phyloP scores from a whole-genome alignment of 2,113 vertebrate genomes.

The Seriola dumerili region DNA sequence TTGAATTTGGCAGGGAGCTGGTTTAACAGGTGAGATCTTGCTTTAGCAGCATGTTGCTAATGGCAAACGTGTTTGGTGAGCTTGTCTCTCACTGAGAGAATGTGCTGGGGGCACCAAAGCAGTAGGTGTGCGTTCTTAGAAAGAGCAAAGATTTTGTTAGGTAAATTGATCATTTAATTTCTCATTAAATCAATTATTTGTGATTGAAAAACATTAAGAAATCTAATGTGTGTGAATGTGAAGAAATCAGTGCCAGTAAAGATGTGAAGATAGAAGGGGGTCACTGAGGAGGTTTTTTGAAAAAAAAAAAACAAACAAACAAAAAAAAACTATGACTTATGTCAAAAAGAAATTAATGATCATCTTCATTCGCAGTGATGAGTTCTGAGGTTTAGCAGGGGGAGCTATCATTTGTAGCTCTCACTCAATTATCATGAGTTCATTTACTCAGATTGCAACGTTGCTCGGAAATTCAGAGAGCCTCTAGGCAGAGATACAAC shows the following conservation, averaged over 20 bases:
- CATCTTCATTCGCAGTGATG: slow-evolving; percentile 19
- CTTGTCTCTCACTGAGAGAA: slow-evolving; percentile 4
- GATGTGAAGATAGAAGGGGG: background rate
- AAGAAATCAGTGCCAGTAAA: background rate
- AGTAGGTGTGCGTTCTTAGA: background rate
- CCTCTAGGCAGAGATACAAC: background rate
- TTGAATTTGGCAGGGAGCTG: background rate
- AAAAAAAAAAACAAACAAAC: slow-evolving; percentile 1
- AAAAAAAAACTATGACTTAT: background rate
- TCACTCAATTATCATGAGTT: slow-evolving; percentile 13
- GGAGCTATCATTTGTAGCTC: background rate
- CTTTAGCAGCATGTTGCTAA: slow-evolving; percentile 16
- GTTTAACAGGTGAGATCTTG: slow-evolving; percentile 6
- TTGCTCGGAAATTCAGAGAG: background rate
- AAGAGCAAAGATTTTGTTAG: slow-evolving; percentile 23
- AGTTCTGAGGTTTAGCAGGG: background rate
- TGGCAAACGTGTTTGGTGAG: background rate
- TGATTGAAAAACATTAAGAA: slow-evolving; percentile 18
- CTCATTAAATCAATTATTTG: slow-evolving; percentile 20
- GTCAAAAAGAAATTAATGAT: slow-evolving; percentile 5
- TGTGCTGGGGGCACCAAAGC: slow-evolving; percentile 6
- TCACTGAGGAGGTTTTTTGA: background rate
- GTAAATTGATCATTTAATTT: slow-evolving; percentile 18
- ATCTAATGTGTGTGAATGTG: background rate
- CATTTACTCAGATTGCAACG: slow-evolving; percentile 18